Conservation (phyloP, 53 echinoderm and acorn worm genomes). For the Hippasteria phrygiana region DNA sequence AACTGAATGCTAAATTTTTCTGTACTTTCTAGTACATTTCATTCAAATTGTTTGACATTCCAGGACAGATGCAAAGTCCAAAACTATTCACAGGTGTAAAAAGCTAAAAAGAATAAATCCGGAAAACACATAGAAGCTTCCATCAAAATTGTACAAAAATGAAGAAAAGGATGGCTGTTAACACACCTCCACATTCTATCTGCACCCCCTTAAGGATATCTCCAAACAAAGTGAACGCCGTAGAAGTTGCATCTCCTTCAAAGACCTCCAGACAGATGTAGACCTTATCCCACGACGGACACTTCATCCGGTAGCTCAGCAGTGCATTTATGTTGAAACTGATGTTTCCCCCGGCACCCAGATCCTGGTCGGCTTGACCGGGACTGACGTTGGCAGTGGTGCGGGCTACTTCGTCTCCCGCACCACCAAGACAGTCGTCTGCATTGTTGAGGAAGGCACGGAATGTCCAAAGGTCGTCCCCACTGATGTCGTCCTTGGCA, state of each 20-base stretch:
- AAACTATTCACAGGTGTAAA: too few species aligned
- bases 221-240: conserved; percentile 69
- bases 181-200: conserved; percentile 74
- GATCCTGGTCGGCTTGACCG: conserved; percentile 51
- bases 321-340: conserved; percentile 47
- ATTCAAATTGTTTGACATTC: too few species aligned
- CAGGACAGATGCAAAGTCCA: too few species aligned
- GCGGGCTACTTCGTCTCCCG: conserved; percentile 22
- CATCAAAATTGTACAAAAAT: too few species aligned
- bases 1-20: too few species aligned
- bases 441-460: conserved; percentile 44
- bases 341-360: conserved; percentile 59
- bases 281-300: conserved; percentile 25
- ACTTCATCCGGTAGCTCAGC: conserved; percentile 48
- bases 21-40: too few species aligned
- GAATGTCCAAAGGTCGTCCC: conserved; percentile 56
- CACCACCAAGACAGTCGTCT: conserved; percentile 42
- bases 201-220: conserved; percentile 58
- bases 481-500: neutral
- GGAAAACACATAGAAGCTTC: too few species aligned
- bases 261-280: conserved; percentile 70
- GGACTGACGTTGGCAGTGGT: conserved; percentile 1
- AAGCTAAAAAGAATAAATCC: too few species aligned
- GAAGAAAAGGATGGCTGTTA: neutral
- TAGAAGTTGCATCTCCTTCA: conserved; percentile 3